phyloP scores from a whole-genome alignment of 2,797 vertebrate species.

The Eulemur coronatus region DNA sequence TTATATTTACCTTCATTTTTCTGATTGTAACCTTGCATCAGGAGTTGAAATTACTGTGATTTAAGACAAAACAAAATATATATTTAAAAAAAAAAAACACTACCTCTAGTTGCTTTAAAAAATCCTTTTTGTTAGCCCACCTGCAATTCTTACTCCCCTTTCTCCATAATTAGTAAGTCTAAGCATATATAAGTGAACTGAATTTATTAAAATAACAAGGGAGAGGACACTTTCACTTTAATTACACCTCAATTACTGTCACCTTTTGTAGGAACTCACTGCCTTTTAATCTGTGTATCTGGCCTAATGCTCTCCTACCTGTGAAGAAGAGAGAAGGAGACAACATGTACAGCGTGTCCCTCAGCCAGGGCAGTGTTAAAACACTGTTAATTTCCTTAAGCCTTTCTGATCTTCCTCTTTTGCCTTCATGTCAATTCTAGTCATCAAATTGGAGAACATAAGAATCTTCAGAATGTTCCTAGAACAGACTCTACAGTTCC shows the following conservation, averaged over 20 bases:
- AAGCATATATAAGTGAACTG: neutral
- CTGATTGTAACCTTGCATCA: neutral
- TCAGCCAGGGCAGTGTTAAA: accelerated
- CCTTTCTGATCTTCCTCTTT: neutral
- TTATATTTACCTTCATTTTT: neutral
- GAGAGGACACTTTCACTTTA: neutral
- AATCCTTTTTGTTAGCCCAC: neutral
- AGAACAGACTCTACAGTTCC: neutral
- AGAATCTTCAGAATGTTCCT: neutral
- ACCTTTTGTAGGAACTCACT: neutral
- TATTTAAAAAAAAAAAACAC: neutral
- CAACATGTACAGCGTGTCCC: neutral
- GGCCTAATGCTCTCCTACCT: neutral
- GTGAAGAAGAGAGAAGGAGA: neutral
- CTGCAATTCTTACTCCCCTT: neutral
- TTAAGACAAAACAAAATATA: neutral
- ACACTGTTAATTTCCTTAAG: neutral
- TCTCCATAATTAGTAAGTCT: neutral
- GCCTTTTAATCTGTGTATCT: neutral
- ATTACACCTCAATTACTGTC: neutral
- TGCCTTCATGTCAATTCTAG: neutral
- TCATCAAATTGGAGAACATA: neutral
- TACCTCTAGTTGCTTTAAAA: neutral
- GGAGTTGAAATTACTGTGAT: neutral
- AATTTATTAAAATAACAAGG: neutral